Conservation (phyloP, 2,888 invertebrate genomes). For the Amblyteles armatorius region DNA sequence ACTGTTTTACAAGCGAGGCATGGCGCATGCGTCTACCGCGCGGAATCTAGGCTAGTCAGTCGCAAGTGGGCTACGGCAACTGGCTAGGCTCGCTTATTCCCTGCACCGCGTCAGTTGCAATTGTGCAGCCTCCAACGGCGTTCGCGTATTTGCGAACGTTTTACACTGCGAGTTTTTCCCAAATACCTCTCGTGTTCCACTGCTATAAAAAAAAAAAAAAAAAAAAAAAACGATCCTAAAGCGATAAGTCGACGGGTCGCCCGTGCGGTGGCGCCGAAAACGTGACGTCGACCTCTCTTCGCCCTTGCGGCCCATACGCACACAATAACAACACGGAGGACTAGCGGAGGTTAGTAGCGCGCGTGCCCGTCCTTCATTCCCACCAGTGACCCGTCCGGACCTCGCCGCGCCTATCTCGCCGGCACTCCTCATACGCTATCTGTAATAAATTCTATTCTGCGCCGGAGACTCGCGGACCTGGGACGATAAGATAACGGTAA, state of each 20-base stretch:
- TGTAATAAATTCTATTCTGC: neutral
- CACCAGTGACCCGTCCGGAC: neutral
- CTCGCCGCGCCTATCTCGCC: neutral
- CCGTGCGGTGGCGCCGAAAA: no score
- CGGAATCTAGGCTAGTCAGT: constrained; percentile 78
- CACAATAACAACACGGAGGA: neutral
- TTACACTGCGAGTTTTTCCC: neutral
- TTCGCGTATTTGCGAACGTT: neutral
- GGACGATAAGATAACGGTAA: constrained; percentile 18
- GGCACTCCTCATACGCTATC: neutral
- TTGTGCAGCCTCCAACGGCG: constrained; percentile 57
- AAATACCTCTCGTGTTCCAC: no score
- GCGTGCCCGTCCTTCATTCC: constrained; percentile 23
- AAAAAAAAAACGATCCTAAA: no score
- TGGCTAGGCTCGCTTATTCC: constrained; percentile 28
- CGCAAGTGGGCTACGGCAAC: constrained; percentile 66
- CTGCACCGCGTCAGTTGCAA: constrained; percentile 66
- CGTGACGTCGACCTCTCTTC: no score
- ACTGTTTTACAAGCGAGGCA: constrained; percentile 57
- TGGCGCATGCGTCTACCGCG: constrained; percentile 74
- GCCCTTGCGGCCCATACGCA: neutral
- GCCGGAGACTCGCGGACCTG: neutral
- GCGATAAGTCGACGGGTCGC: no score
- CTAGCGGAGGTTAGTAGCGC: constrained; percentile 16
- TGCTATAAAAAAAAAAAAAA: neutral